Evolutionary conservation across 2,113 vertebrate genomes (phyloP).

Genomic region (Saccopteryx bilineata): DNA sequence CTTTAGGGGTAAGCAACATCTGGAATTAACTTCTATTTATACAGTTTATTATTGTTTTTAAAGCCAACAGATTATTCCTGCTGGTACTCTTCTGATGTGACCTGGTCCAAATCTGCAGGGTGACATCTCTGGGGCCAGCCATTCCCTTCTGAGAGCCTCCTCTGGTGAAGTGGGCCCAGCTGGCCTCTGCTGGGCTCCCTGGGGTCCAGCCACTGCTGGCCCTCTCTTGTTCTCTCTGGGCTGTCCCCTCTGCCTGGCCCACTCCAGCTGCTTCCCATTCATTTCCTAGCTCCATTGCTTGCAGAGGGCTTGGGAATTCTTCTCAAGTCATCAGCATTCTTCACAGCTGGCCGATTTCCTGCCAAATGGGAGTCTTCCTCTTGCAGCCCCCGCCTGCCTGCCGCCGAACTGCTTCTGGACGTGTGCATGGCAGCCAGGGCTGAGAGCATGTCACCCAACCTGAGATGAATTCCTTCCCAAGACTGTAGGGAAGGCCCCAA

Average conservation of each 20-base stretch:
- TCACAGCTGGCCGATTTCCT: conserved; percentile 58
- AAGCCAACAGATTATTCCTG: not conserved
- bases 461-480: not conserved
- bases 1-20: conserved; percentile 35
- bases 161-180: not conserved
- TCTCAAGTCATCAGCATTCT: conserved; percentile 29
- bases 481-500: not conserved
- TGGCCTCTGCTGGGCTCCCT: conserved; percentile 21
- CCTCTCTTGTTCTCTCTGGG: not conserved
- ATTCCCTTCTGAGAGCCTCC: not conserved
- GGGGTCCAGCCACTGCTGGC: not conserved
- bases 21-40: conserved; percentile 43
- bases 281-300: conserved; percentile 62
- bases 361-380: conserved; percentile 3
- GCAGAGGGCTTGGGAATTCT: conserved; percentile 46
- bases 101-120: not conserved
- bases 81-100: not conserved
- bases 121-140: not conserved
- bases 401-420: not conserved
- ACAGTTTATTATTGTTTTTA: not conserved
- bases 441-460: not conserved
- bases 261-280: conserved; percentile 71
- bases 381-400: not conserved
- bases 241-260: conserved; percentile 12
- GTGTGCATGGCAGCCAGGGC: not conserved